Conservation (phyloP, 1,140 invertebrate species). For the Bicyclus anynana region DNA sequence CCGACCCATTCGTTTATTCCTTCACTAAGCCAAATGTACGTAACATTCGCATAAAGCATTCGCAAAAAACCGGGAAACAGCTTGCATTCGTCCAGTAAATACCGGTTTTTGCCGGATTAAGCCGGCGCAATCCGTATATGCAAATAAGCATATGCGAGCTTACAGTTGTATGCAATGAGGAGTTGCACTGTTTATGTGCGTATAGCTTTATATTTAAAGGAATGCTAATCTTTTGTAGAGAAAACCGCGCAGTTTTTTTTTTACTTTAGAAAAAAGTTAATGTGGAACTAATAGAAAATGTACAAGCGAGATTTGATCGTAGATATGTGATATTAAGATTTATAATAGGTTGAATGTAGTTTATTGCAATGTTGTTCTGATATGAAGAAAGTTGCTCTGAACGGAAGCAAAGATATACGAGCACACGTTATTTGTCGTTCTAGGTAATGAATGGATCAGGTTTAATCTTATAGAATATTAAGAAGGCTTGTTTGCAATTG, state of each 20-base stretch:
- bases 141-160: conserved; percentile 56
- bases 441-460: too few relatives aligned
- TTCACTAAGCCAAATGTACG: conserved; percentile 24
- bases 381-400: too few relatives aligned
- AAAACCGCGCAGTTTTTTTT: conserved; percentile 3
- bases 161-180: conserved; percentile 46
- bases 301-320: not conserved
- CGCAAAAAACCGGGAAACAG: conserved; percentile 40
- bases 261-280: not conserved
- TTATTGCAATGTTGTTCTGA: too few relatives aligned
- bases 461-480: too few relatives aligned
- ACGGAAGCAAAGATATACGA: too few relatives aligned
- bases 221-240: conserved; percentile 17
- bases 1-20: conserved; percentile 24
- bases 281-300: not conserved
- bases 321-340: not conserved
- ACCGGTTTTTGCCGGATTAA: conserved; percentile 63
- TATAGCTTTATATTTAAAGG: conserved; percentile 18
- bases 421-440: too few relatives aligned
- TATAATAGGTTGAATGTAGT: not conserved
- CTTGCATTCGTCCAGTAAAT: conserved; percentile 47
- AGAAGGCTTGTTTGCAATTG: too few relatives aligned
- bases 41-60: conserved; percentile 32
- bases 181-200: conserved; percentile 10
- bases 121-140: conserved; percentile 47